Evolutionary conservation across 2,888 invertebrate genomes (phyloP), one percentile per base, ranked within the genome.

Genomic region (Cataglyphis livida): DNA sequence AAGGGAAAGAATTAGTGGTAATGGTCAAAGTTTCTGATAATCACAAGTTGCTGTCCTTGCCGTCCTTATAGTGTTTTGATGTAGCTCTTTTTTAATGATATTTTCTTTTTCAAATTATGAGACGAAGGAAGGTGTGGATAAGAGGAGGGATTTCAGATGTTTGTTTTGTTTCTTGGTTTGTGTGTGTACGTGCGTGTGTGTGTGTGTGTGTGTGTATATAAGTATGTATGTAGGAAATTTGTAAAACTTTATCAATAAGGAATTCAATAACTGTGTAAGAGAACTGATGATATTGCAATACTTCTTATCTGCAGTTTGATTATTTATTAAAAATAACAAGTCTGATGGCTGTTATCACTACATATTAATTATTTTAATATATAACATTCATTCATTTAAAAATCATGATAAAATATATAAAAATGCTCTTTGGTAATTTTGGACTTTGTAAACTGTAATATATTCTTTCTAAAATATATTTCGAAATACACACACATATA

Each of bases 301-400:
- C 7, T 32, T 61, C 4, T 48, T 51, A 75, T 75, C 48, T 75
- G 12, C 21, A 75, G 25, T 35, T 64, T 64, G 48, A 75, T 64
- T 59, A 73, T 73, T 59, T 73, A 59, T 0, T 73, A 64, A 75
- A 74, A 61, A 32, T 48, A 64, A 64, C 10, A 25, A 25, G 48
- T 51, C 18, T 64, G 44, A 3, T 51, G 35, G 7, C 9, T 32
- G 25, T 75, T 48, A 18, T 64, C 18, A 12, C 10, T 44, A 35
- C 59, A 41, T 59, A 41, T 51, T 25, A 57, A 64, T 35, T 51
- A 48, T 32, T 51, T 75, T 35, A 65, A 51, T 35, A 21, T 25
- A 44, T 18, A 35, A 32, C 38, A 71, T 25, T 25, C n/a, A 41
- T 12, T 48, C 1, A 48, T 48, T 41, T 68, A 21, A 64, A 74